Evolutionary conservation across 2,113 vertebrate genomes (phyloP).

Genomic region (Sisor rabdophorus): DNA sequence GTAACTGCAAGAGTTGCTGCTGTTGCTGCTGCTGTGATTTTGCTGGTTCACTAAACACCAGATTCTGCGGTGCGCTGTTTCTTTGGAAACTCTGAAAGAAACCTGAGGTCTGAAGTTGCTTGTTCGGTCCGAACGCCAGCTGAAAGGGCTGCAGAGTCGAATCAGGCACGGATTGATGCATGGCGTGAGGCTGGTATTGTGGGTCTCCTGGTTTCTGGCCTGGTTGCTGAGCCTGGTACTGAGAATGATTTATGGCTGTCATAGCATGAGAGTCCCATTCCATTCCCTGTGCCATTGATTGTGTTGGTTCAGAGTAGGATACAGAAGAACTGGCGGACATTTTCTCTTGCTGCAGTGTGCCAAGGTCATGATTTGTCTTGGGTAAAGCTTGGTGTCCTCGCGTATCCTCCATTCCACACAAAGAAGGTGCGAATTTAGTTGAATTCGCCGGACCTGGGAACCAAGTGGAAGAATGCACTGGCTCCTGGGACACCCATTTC

Average conservation of each 20-base stretch:
- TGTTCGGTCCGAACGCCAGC: conserved; percentile 83
- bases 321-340: conserved; percentile 67
- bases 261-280: conserved; percentile 75
- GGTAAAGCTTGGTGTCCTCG: conserved; percentile 70
- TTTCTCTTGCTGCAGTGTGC: conserved; percentile 69
- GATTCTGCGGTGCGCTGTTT: conserved; percentile 56
- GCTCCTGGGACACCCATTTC: conserved; percentile 75
- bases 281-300: conserved; percentile 59
- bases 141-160: conserved; percentile 88
- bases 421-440: conserved; percentile 69
- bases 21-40: conserved; percentile 65
- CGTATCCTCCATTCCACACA: conserved; percentile 69
- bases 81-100: conserved; percentile 82
- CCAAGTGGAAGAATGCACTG: conserved; percentile 72
- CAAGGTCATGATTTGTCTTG: conserved; percentile 70
- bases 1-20: conserved; percentile 59
- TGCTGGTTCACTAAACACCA: conserved; percentile 62
- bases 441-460: conserved; percentile 69
- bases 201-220: conserved; percentile 68
- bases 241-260: conserved; percentile 63
- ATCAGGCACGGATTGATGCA: conserved; percentile 56
- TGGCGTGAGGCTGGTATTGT: conserved; percentile 59
- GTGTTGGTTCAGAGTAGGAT: conserved; percentile 75
- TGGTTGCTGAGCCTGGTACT: conserved; percentile 70
- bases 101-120: conserved; percentile 74